phyloP scores from a whole-genome alignment of 2,888 invertebrate species.

The Apodemia mormo region DNA sequence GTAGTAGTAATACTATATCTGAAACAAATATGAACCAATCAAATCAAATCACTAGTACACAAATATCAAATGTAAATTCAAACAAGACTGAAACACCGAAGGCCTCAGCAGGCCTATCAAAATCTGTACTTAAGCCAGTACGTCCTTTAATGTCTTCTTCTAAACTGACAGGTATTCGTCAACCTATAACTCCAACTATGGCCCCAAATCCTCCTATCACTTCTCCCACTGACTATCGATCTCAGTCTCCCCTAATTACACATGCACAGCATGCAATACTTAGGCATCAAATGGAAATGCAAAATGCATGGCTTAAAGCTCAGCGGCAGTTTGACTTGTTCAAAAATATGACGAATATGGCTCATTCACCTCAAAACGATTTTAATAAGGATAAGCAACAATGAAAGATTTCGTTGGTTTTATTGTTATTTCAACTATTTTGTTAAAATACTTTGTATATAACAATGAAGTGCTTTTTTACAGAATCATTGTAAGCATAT shows the following conservation, averaged over 20 bases:
- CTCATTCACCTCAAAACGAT: conserved; percentile 64
- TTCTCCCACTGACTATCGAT: conserved; percentile 56
- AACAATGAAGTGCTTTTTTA: not conserved
- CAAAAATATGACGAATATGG: conserved; percentile 68
- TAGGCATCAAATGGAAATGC: conserved; percentile 69
- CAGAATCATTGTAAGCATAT: not conserved
- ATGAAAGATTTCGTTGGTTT: conserved; percentile 30
- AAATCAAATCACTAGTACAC: conserved; percentile 69
- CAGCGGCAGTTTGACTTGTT: conserved; percentile 66
- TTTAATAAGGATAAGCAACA: conserved; percentile 65
- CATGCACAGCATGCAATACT: conserved; percentile 53
- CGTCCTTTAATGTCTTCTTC: conserved; percentile 53
- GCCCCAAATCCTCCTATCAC: conserved; percentile 54
- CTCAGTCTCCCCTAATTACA: conserved; percentile 55
- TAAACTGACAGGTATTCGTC: conserved; percentile 60
- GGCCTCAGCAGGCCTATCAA: conserved; percentile 60
- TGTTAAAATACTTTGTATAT: conserved; percentile 7
- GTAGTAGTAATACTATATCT: conserved; percentile 44
- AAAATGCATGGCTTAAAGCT: conserved; percentile 67
- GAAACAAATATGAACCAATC: conserved; percentile 66
- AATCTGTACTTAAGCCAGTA: conserved; percentile 55
- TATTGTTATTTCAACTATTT: conserved; percentile 32
- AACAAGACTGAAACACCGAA: conserved; percentile 59
- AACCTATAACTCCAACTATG: conserved; percentile 55
- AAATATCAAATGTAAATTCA: conserved; percentile 55